Evolutionary conservation across 1,140 invertebrate genomes (phyloP).

Genomic region (Cydia amplana): DNA sequence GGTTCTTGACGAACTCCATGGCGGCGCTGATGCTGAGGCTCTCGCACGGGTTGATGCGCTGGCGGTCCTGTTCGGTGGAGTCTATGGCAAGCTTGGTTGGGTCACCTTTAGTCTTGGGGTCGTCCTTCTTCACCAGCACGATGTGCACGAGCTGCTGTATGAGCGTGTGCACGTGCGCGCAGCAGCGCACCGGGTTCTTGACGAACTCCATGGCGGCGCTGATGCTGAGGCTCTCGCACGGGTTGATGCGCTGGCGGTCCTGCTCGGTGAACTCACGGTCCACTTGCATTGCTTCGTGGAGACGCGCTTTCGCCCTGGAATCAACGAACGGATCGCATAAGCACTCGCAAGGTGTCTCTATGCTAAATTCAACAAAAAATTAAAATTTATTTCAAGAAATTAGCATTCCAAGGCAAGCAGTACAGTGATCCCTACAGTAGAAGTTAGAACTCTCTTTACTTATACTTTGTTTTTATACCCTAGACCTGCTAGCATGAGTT

Average conservation of each 20-base stretch:
- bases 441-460: no score
- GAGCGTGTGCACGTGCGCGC: conserved; percentile 91
- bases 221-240: conserved; percentile 92
- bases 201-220: conserved; percentile 95
- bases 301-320: conserved; percentile 93
- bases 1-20: conserved; percentile 97
- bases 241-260: conserved; percentile 94
- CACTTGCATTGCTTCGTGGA: conserved; percentile 96
- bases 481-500: no score
- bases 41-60: conserved; percentile 93
- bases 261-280: conserved; percentile 93
- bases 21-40: conserved; percentile 93
- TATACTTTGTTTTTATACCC: no score
- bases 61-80: conserved; percentile 86
- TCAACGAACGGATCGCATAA: no score
- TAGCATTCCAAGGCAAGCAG: no score
- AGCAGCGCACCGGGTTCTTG: conserved; percentile 97
- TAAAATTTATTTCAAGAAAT: no score
- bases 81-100: neutral
- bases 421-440: no score
- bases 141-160: conserved; percentile 93
- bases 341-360: no score
- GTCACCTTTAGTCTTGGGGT: conserved; percentile 91
- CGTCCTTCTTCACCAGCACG: conserved; percentile 91
- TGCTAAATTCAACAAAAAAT: no score